Base-by-base conservation (phyloP, 2,888 invertebrate species). In the Steinernema hermaphroditum region DNA sequence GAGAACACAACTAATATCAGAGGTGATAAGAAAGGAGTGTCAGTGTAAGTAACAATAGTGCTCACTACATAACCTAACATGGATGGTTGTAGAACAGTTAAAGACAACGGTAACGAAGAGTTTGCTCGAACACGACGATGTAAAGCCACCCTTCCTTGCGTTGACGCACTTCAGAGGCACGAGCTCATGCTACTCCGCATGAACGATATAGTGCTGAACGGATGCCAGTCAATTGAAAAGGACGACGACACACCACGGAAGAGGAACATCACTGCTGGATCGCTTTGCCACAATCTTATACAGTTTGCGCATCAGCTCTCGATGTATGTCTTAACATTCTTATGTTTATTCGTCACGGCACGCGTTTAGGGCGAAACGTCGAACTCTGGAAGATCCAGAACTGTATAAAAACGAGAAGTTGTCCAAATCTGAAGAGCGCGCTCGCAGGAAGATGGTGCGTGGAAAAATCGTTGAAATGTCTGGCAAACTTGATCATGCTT, bases 401-500 rank as follows among this genome's bases (percentile, higher is more conserved):
- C 89, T 93, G 44, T 93, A 93, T 87, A 68, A 77, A 41, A 73
- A 62, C 12, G 19, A 37, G 27, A 75, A 73, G 19, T 76, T 74
- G 34, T 77, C 77, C 12, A 82, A 76, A 54, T 72, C 76, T 16
- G 82, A 82, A 44, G 77, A 92, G 85, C 89, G 91, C 78, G 88
- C 89, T n/a, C 89, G 92, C 68, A 88, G 92, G 74, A 91, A 91
- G 81, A 90, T 90, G 80, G 91, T 92, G 71, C 90, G 93, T 77
- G 92, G 92, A 77, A 92, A 92, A 86, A 91, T 92, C 82, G 90
- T 91, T 24, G 91, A 91, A 87, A 91, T 94, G 81, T 93, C 94
- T 0, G 94, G 94, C 0, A 94, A 94, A 87, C 88, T 94, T 78
- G 94, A 94, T 88, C 94, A 94, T 88, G 94, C 94, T 27, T 92